phyloP scores from a whole-genome alignment of 1,140 invertebrate genomes.

The Aphis craccivora region DNA sequence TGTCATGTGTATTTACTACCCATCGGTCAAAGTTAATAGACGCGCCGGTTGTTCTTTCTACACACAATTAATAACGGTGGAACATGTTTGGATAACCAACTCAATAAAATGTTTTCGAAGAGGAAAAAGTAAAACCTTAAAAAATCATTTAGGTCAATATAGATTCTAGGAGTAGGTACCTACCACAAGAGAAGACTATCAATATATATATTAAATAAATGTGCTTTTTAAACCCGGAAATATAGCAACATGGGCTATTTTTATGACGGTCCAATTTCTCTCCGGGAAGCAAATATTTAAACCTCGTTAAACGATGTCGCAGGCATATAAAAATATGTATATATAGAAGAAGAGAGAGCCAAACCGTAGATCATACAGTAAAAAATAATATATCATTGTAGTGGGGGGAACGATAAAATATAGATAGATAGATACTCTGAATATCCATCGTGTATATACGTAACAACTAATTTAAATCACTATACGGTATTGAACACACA shows the following conservation, averaged over 20 bases:
- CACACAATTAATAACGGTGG: too few relatives aligned
- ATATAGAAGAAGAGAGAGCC: constrained; percentile 14
- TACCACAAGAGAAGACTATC: neutral
- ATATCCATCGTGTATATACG: neutral
- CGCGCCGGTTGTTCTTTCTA: neutral
- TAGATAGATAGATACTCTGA: neutral
- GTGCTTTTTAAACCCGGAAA: constrained; percentile 20
- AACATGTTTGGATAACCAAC: neutral
- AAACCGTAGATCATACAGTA: neutral
- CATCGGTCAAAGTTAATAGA: neutral
- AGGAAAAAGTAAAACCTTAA: constrained; percentile 8
- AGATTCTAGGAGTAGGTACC: neutral
- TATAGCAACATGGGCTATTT: neutral
- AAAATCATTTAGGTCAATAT: neutral
- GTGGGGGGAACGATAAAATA: neutral
- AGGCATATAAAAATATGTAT: neutral
- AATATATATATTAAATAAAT: neutral
- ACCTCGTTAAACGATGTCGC: constrained; percentile 15
- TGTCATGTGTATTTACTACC: neutral
- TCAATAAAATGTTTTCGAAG: neutral
- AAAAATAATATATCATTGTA: neutral
- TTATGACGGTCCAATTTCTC: neutral
- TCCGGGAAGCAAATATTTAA: constrained; percentile 17
- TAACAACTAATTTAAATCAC: neutral
- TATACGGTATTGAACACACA: neutral